Evolutionary conservation across 2,888 invertebrate species (phyloP).

Genomic region (Apomyelois bistriatella): DNA sequence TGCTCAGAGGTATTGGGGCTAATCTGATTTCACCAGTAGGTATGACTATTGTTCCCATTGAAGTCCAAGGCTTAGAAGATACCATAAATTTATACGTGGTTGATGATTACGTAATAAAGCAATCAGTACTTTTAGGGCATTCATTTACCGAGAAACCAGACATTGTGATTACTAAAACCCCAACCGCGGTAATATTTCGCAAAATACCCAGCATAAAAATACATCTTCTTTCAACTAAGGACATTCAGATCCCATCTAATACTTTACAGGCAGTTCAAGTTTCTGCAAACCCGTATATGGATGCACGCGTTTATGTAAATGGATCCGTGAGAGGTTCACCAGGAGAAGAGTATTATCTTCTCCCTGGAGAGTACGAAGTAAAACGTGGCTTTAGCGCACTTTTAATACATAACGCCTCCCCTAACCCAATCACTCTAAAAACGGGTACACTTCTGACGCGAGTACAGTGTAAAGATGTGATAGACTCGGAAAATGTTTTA

Average conservation of each 20-base stretch:
- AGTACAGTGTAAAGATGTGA: no score
- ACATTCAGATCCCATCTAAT: background rate
- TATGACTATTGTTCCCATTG: slow-evolving; percentile 11
- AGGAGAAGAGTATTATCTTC: no score
- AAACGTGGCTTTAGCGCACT: background rate
- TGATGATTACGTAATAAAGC: slow-evolving; percentile 21
- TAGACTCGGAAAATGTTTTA: no score
- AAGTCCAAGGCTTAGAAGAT: slow-evolving; percentile 21
- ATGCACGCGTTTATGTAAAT: no score
- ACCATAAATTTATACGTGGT: slow-evolving; percentile 21
- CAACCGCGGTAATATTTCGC: slow-evolving; percentile 17
- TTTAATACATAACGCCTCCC: background rate
- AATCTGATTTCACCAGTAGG: slow-evolving; percentile 22
- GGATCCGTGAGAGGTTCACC: no score
- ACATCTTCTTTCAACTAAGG: background rate
- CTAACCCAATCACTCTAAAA: background rate
- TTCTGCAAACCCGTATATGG: no score
- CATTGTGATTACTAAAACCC: slow-evolving; percentile 24
- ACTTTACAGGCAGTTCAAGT: background rate
- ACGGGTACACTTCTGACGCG: background rate
- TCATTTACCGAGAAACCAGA: slow-evolving; percentile 26
- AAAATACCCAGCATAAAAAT: background rate
- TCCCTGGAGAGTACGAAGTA: no score
- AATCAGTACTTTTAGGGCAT: slow-evolving; percentile 25
- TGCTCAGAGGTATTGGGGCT: slow-evolving; percentile 23